phyloP scores from a whole-genome alignment of 2,888 invertebrate genomes.

The Agonopterix subpropinquella region DNA sequence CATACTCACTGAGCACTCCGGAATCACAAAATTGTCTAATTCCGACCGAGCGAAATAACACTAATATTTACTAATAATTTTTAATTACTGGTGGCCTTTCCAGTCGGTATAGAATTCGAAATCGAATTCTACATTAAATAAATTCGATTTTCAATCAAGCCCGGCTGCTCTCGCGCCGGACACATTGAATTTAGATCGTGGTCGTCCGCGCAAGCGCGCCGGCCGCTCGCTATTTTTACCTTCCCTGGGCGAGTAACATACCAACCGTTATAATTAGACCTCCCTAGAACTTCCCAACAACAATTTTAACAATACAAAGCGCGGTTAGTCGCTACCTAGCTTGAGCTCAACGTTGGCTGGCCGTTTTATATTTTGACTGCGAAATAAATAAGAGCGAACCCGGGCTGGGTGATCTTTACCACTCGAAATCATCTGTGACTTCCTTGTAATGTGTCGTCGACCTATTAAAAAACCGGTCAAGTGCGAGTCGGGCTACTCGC shows the following conservation, averaged over 20 bases:
- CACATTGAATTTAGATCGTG: slow-evolving; percentile 54
- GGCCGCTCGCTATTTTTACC: slow-evolving; percentile 51
- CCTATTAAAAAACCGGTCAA: slow-evolving; percentile 8
- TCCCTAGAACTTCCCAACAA: slow-evolving; percentile 4
- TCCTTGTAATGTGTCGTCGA: slow-evolving; percentile 17
- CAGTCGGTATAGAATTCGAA: slow-evolving; percentile 43
- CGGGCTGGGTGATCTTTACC: slow-evolving; percentile 22
- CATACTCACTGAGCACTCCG: slow-evolving; percentile 45
- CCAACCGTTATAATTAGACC: slow-evolving; percentile 29
- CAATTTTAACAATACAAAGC: slow-evolving; percentile 2
- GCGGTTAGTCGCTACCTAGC: slow-evolving; percentile 12
- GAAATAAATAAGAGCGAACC: slow-evolving; percentile 32
- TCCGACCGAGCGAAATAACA: slow-evolving; percentile 14
- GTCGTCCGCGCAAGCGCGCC: slow-evolving; percentile 37
- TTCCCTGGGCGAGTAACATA: slow-evolving; percentile 45
- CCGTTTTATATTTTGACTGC: slow-evolving; percentile 33
- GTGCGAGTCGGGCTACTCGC: no score
- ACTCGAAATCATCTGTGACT: slow-evolving; percentile 6
- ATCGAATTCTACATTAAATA: slow-evolving; percentile 29
- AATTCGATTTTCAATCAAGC: slow-evolving; percentile 33
- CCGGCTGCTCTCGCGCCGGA: slow-evolving; percentile 59
- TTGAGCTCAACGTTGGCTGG: slow-evolving; percentile 24
- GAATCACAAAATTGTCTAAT: slow-evolving; percentile 17
- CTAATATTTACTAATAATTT: slow-evolving; percentile 9
- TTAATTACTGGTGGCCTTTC: slow-evolving; percentile 47